phyloP scores from a whole-genome alignment of 35 echinoderm and acorn worm species.

The Amphiura filiformis region DNA sequence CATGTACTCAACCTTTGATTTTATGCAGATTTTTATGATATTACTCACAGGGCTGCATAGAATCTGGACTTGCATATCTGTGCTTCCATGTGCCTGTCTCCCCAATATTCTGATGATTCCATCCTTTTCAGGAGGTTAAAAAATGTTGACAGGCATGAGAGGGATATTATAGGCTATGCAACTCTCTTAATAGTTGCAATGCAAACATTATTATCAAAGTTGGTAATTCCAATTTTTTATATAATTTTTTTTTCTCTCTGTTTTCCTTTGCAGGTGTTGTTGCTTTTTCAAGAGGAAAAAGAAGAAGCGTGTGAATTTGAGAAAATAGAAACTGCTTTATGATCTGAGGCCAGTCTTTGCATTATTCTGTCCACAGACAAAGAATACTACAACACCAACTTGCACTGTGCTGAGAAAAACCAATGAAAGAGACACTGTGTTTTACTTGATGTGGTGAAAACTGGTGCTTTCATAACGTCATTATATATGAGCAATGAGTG shows the following conservation, averaged over 20 bases:
- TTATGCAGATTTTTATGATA: too few species aligned
- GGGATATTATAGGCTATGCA: too few species aligned
- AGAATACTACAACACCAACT: not conserved
- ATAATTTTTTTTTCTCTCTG: constrained; percentile 3
- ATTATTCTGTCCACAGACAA: not conserved
- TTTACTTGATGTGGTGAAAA: not conserved
- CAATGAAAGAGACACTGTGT: not conserved
- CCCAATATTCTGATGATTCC: too few species aligned
- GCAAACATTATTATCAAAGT: too few species aligned
- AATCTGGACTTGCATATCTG: too few species aligned
- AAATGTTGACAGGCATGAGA: too few species aligned
- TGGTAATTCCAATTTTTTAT: too few species aligned
- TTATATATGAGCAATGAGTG: not conserved
- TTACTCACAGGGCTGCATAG: too few species aligned
- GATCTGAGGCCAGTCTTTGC: not conserved
- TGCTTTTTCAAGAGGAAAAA: constrained; percentile 99
- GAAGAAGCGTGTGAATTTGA: constrained; percentile 76
- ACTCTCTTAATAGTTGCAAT: too few species aligned
- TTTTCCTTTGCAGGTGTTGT: constrained; percentile 77
- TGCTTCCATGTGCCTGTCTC: too few species aligned
- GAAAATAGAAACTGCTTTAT: constrained; percentile 60
- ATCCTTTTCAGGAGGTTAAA: not conserved
- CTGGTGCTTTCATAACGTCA: constrained; percentile 9
- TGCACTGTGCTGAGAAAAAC: not conserved
- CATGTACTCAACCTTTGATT: too few species aligned